Conservation (phyloP, 53 echinoderm and acorn worm species). For the Apostichopus leukothele region DNA sequence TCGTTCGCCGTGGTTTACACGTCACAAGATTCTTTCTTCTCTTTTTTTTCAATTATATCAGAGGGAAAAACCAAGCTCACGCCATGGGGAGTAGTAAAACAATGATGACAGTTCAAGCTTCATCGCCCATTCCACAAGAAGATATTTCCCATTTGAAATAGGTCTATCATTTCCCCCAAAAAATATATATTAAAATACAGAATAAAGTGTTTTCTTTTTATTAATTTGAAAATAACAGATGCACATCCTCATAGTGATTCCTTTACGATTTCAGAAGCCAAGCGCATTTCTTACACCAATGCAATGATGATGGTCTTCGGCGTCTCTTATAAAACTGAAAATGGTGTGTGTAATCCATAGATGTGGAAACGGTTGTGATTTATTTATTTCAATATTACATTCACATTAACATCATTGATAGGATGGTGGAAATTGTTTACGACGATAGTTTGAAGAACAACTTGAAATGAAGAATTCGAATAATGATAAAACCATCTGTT, state of each 20-base stretch:
- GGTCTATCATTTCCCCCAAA: not conserved
- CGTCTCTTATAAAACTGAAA: too few species aligned
- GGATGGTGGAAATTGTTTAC: not conserved
- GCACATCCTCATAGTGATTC: not conserved
- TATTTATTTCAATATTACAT: not conserved
- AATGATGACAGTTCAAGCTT: slow-evolving; percentile 27
- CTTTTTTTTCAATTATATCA: slow-evolving; percentile 1
- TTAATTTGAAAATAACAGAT: not conserved
- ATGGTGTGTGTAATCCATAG: not conserved
- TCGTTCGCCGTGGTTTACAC: slow-evolving; percentile 3
- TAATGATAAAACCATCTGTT: slow-evolving; percentile 31
- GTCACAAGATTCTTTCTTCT: not conserved
- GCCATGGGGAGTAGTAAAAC: slow-evolving; percentile 37
- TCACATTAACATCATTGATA: not conserved
- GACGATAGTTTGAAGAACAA: not conserved
- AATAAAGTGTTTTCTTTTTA: not conserved
- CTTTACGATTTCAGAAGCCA: not conserved
- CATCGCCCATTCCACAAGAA: slow-evolving; percentile 8
- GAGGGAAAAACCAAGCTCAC: not conserved
- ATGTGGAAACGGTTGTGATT: not conserved
- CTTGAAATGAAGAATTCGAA: not conserved
- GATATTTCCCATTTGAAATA: not conserved
- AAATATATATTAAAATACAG: not conserved
- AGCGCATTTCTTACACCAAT: too few species aligned
- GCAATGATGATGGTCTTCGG: too few species aligned